Evolutionary conservation across 2,797 vertebrate species (phyloP), one percentile per base, ranked within the genome.

Genomic region (Spinus olivaceus): DNA sequence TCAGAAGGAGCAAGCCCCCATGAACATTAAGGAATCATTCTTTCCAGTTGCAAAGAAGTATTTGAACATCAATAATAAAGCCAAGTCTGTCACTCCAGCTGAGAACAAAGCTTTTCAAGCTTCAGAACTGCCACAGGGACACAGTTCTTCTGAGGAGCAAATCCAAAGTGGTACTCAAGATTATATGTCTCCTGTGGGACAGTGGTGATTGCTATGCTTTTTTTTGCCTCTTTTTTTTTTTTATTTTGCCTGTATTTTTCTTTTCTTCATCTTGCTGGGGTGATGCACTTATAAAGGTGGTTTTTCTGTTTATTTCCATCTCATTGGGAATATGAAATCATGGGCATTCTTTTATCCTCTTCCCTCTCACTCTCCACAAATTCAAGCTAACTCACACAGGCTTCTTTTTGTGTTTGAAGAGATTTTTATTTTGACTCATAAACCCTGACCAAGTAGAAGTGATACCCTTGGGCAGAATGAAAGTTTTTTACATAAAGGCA

Each of bases 91-190:
- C 53, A 83, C 54, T 96, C 81, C 53, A 92, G 86, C 79, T 86
- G 79, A 96, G 97, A 92, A 85, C 44, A 96, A 96, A 92, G 51
- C 23, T 83, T 90, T 97, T 93, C 63, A 70, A 92, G 14, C 56
- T 92, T 78, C 65, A 90, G 33, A 95, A 67, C 71, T 88, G 67
- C 69, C 84, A 87, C 30, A 83, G 69, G 59, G 87, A 93, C 37
- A 83, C 13, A 32, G 10, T 81, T 67, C 42, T 81, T 96, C 63
- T 66, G 79, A 92, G 92, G 64, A 94, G 23, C 4, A 88, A 95
- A 90, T 86, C 74, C 79, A 56, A 94, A 94, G 80, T 70, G 47
- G 13, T 16, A 79, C 30, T 93, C 77, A 77, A 50, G 70, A 90
- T 92, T 89, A 93, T 76, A 73, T 44, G 47, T 51, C 10, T 95